phyloP scores from a whole-genome alignment of 2,888 invertebrate species.

The Caenorhabditis plicata region DNA sequence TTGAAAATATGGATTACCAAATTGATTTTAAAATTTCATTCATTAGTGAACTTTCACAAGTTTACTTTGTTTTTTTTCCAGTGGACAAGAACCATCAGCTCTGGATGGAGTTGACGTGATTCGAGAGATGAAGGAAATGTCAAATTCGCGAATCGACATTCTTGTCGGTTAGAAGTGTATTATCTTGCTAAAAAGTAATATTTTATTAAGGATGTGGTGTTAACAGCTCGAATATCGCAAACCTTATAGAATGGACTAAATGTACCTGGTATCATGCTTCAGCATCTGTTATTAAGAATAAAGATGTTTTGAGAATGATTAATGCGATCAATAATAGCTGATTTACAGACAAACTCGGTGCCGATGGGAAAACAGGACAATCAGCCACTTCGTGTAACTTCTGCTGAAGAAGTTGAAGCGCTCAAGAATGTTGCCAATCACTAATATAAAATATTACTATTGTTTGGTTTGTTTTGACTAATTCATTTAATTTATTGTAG shows the following conservation, averaged over 20 bases:
- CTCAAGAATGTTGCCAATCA: conserved; percentile 13
- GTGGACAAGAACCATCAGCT: conserved; percentile 39
- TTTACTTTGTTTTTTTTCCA: neutral
- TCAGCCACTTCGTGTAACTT: conserved; percentile 20
- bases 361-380: conserved; percentile 24
- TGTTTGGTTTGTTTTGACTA: too few species aligned
- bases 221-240: conserved; percentile 25
- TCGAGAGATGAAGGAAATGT: conserved; percentile 25
- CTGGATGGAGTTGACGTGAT: conserved; percentile 37
- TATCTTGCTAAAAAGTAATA: neutral
- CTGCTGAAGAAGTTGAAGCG: conserved; percentile 12
- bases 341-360: conserved; percentile 8
- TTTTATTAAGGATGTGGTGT: conserved; percentile 19
- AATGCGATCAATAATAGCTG: neutral
- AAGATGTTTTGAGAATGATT: neutral
- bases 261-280: conserved; percentile 38
- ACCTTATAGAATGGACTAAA: conserved; percentile 27
- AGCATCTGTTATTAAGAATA: conserved; percentile 22
- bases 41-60: neutral
- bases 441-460: conserved; percentile 1
- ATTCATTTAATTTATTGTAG: too few species aligned
- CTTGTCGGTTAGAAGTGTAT: conserved; percentile 16
- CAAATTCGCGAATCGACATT: conserved; percentile 19
- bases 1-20: too few species aligned
- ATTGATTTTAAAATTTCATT: too few species aligned